Percentiles rank a stretch among this genome's conserved stretches.
phyloP scores from a whole-genome alignment of 2,797 vertebrate genomes.

The Lacerta agilis region DNA sequence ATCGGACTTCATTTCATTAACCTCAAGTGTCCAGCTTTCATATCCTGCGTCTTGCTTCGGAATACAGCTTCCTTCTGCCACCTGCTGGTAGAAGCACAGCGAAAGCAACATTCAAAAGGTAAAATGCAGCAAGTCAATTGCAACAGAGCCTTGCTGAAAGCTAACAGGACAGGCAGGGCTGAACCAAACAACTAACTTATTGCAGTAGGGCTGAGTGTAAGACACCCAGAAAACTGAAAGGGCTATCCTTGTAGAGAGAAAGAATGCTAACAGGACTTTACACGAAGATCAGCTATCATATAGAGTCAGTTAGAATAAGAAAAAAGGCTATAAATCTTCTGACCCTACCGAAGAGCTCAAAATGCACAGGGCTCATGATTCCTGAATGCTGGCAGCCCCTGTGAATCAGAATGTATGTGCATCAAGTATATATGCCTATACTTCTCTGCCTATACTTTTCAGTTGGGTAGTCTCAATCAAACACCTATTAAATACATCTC shows the following conservation, averaged over 20 bases:
- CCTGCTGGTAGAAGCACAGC: slow-evolving; percentile 29
- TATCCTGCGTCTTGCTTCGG: background rate
- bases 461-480: too few species aligned
- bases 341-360: background rate
- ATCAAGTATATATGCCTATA: background rate
- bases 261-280: background rate
- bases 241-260: background rate
- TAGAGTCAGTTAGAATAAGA: background rate
- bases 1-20: background rate
- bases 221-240: background rate
- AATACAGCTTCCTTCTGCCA: slow-evolving; percentile 26
- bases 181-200: too few species aligned
- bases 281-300: background rate
- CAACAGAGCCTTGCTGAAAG: background rate
- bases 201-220: background rate
- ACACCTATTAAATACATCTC: background rate
- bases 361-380: background rate
- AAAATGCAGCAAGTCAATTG: background rate
- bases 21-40: too few species aligned
- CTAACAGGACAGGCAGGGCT: background rate
- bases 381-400: background rate
- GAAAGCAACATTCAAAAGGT: background rate
- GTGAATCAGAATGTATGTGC: background rate
- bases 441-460: background rate
- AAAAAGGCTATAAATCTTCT: background rate